Evolutionary conservation across 2,113 vertebrate genomes (phyloP).

Genomic region (Dascyllus trimaculatus): DNA sequence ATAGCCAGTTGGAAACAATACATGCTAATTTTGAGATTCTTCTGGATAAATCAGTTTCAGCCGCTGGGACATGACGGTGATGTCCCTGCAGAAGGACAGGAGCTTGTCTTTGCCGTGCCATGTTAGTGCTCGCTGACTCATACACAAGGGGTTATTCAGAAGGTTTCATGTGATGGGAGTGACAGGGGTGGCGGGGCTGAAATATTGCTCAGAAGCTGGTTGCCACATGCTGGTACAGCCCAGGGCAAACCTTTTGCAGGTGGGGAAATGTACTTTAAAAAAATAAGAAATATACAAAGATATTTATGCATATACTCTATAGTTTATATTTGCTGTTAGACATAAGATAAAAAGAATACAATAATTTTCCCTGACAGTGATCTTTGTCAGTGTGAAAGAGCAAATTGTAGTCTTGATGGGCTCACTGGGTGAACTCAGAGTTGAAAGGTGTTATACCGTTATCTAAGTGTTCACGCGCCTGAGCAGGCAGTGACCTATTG

Average conservation of each 20-base stretch:
- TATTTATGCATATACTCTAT: too few species aligned
- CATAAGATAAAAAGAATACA: not conserved
- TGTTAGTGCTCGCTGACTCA: slow-evolving; percentile 30
- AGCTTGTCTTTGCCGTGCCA: slow-evolving; percentile 14
- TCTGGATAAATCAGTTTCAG: not conserved
- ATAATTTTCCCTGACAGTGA: not conserved
- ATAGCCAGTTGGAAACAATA: not conserved
- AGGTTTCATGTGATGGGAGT: slow-evolving; percentile 22
- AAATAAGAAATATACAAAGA: too few species aligned
- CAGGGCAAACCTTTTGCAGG: not conserved
- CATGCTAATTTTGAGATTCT: not conserved
- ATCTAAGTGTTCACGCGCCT: not conserved
- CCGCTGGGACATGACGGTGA: not conserved
- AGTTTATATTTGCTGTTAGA: too few species aligned
- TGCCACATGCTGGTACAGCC: not conserved
- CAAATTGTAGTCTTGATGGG: not conserved
- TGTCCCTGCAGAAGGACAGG: slow-evolving; percentile 3
- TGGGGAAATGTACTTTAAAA: not conserved
- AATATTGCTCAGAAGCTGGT: slow-evolving; percentile 12
- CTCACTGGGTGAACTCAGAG: not conserved
- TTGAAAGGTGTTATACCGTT: not conserved
- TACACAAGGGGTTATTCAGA: slow-evolving; percentile 42
- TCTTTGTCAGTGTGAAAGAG: not conserved
- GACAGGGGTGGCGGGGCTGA: slow-evolving; percentile 27
- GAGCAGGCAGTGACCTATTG: not conserved